Evolutionary conservation across 2,797 vertebrate species (phyloP).

Genomic region (Enoplosus armatus): DNA sequence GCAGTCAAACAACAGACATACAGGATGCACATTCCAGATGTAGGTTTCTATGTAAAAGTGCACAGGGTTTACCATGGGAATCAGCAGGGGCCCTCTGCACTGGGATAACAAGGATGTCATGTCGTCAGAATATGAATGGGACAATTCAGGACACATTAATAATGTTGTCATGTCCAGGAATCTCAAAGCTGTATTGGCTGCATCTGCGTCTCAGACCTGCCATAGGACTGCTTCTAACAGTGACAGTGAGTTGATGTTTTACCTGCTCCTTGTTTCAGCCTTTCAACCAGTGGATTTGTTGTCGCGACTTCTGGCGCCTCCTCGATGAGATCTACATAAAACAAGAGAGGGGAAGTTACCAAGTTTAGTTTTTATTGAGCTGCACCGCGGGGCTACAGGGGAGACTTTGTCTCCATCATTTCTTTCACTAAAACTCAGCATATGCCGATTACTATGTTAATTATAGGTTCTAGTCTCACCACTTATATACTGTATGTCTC

Average conservation of each 20-base stretch:
- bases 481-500: neutral
- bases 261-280: conserved; percentile 98
- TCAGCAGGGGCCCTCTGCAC: conserved; percentile 85
- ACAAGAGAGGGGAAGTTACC: neutral
- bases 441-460: neutral
- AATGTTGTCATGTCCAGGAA: neutral
- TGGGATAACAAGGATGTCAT: conserved; percentile 81
- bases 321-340: conserved; percentile 90
- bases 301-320: conserved; percentile 87
- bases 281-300: conserved; percentile 87
- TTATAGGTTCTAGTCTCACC: neutral
- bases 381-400: neutral
- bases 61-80: conserved; percentile 85
- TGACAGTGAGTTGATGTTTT: conserved; percentile 54
- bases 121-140: conserved; percentile 65
- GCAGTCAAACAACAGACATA: conserved; percentile 38
- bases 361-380: neutral
- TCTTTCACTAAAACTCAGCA: conserved; percentile 6
- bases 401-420: neutral
- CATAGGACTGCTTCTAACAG: neutral
- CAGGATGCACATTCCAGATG: conserved; percentile 75
- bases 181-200: neutral
- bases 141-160: conserved; percentile 22
- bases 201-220: neutral
- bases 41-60: conserved; percentile 63